A percentile compares a stretch with the other conserved stretches of the same genome.
phyloP scores from a whole-genome alignment of 2,888 invertebrate species.

The Coleophora deauratella region DNA sequence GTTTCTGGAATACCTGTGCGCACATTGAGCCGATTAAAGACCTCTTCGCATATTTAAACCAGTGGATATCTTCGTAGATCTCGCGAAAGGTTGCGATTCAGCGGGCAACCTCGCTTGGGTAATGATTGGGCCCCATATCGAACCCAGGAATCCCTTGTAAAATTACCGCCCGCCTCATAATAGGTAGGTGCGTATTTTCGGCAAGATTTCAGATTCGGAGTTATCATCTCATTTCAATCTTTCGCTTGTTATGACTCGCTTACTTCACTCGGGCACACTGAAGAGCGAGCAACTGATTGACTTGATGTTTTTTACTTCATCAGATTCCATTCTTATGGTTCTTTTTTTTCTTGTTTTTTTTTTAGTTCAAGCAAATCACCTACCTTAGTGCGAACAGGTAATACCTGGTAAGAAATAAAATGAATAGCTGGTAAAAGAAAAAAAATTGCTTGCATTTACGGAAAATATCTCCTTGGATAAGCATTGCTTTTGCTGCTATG shows the following conservation, averaged over 20 bases:
- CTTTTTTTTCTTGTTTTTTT: conserved; percentile 11
- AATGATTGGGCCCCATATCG: conserved; percentile 68
- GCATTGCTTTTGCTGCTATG: no score
- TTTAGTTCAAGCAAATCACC: neutral
- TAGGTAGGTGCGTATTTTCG: conserved; percentile 62
- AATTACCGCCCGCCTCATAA: conserved; percentile 67
- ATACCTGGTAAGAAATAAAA: no score
- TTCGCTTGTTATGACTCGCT: conserved; percentile 62
- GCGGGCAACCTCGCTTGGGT: conserved; percentile 36
- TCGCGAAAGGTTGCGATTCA: conserved; percentile 47
- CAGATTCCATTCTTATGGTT: conserved; percentile 35
- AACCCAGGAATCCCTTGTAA: conserved; percentile 62
- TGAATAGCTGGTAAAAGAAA: no score
- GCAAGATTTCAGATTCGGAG: conserved; percentile 63
- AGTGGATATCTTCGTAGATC: conserved; percentile 54
- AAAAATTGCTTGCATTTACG: no score
- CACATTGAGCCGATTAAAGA: conserved; percentile 48
- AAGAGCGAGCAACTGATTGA: conserved; percentile 48
- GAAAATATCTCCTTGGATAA: no score
- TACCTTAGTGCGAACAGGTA: no score
- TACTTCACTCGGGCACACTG: conserved; percentile 35
- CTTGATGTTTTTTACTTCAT: conserved; percentile 38
- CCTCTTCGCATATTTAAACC: conserved; percentile 46
- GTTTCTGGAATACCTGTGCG: conserved; percentile 27
- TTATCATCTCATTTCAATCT: conserved; percentile 70